Percentiles rank a stretch among this genome's conserved stretches.
phyloP scores from a whole-genome alignment of 1,140 invertebrate species.

The Solenopsis fugax region DNA sequence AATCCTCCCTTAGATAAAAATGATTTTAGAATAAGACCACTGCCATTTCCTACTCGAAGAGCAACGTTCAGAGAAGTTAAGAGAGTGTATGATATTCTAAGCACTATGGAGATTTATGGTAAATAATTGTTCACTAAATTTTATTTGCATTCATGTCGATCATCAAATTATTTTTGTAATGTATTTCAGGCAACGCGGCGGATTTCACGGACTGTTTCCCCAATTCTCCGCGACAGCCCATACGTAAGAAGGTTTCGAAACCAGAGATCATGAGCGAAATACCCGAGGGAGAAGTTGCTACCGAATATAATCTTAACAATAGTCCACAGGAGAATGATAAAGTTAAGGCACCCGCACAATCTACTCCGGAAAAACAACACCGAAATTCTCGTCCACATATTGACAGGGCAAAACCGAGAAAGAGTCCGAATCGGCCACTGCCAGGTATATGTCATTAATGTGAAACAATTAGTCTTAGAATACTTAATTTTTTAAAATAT shows the following conservation, averaged over 20 bases:
- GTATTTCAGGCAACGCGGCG: constrained; percentile 86
- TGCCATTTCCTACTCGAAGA: constrained; percentile 94
- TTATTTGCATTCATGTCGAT: background rate
- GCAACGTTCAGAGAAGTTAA: constrained; percentile 94
- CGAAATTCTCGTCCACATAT: constrained; percentile 78
- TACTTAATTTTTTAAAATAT: background rate
- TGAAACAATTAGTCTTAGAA: background rate
- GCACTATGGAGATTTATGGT: constrained; percentile 93
- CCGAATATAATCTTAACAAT: constrained; percentile 55
- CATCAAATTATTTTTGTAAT: background rate
- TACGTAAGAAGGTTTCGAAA: constrained; percentile 79
- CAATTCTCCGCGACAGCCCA: constrained; percentile 82
- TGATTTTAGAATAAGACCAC: constrained; percentile 90
- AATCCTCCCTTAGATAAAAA: constrained; percentile 89
- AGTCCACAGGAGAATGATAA: constrained; percentile 72
- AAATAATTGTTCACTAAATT: constrained; percentile 71
- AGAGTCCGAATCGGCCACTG: constrained; percentile 85
- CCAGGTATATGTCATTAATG: constrained; percentile 78
- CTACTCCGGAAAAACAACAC: constrained; percentile 74
- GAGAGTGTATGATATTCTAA: constrained; percentile 91
- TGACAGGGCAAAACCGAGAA: constrained; percentile 87
- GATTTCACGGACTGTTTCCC: constrained; percentile 85
- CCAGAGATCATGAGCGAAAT: constrained; percentile 66
- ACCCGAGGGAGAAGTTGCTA: constrained; percentile 63
- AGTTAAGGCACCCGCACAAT: constrained; percentile 65